A percentile compares a stretch with the other conserved stretches of the same genome.
phyloP scores from a whole-genome alignment of 2,797 vertebrate species.

The Pagetopsis macropterus region DNA sequence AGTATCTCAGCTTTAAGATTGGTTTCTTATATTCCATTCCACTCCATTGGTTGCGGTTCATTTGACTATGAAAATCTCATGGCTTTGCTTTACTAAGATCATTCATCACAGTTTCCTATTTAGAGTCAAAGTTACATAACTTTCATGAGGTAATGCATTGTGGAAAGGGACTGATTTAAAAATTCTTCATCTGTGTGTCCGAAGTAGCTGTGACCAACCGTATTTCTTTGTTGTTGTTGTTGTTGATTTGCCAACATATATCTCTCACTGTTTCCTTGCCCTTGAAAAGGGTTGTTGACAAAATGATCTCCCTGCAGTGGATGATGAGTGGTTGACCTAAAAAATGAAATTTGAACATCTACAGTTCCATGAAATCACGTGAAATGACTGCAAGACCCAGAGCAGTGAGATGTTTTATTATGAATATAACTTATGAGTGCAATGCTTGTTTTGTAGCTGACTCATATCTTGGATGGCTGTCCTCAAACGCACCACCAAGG shows the following conservation, averaged over 20 bases:
- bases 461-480: conserved; percentile 30
- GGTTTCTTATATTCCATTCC: conserved; percentile 30
- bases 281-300: background rate
- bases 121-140: conserved; percentile 8
- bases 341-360: conserved; percentile 2
- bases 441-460: conserved; percentile 14
- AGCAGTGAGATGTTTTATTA: background rate
- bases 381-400: background rate
- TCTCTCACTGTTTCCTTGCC: background rate
- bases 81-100: background rate
- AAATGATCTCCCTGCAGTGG: background rate
- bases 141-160: background rate
- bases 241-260: background rate
- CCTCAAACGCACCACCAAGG: conserved; percentile 18
- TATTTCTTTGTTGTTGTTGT: background rate
- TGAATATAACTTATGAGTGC: background rate
- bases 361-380: background rate
- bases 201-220: background rate
- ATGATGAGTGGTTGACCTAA: background rate
- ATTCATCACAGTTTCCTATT: conserved; percentile 26
- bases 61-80: conserved; percentile 19
- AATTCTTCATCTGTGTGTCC: background rate
- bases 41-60: conserved; percentile 29
- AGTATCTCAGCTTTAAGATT: conserved; percentile 22
- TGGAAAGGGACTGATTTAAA: conserved; percentile 2